Evolutionary conservation across 2,888 invertebrate species (phyloP).

Genomic region (Antheraea yamamai): DNA sequence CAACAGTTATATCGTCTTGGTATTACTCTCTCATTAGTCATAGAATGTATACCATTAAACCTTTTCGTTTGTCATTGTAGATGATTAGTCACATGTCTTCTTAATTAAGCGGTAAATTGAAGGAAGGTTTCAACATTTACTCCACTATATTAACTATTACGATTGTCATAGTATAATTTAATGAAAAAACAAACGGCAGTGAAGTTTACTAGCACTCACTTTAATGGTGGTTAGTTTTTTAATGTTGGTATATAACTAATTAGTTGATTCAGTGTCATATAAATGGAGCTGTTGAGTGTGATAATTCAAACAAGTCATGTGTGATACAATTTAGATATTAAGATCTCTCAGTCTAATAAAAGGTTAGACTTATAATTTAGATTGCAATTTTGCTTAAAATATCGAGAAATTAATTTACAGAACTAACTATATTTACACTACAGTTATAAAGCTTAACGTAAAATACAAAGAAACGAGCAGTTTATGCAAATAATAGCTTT

Average conservation of each 20-base stretch:
- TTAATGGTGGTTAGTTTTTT: not conserved
- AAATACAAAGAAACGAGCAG: too few species aligned
- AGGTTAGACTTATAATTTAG: too few species aligned
- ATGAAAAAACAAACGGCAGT: not conserved
- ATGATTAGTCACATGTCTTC: slow-evolving; percentile 2
- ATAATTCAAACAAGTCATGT: not conserved
- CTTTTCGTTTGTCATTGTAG: not conserved
- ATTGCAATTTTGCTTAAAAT: too few species aligned
- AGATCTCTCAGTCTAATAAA: not conserved
- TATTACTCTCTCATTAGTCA: slow-evolving; percentile 14
- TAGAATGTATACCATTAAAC: slow-evolving; percentile 1
- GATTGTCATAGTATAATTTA: not conserved
- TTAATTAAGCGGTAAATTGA: slow-evolving; percentile 6
- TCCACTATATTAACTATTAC: not conserved
- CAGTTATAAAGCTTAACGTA: too few species aligned
- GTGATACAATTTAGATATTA: not conserved
- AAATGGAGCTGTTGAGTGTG: not conserved
- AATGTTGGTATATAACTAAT: not conserved
- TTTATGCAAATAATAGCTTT: too few species aligned
- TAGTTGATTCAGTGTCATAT: not conserved
- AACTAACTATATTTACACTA: too few species aligned
- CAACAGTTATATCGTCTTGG: not conserved
- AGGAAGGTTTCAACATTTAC: not conserved
- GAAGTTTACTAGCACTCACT: not conserved
- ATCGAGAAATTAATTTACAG: too few species aligned